phyloP scores from a whole-genome alignment of 64 coral and sea anemone genomes.

The Dendrophyllia cribrosa region DNA sequence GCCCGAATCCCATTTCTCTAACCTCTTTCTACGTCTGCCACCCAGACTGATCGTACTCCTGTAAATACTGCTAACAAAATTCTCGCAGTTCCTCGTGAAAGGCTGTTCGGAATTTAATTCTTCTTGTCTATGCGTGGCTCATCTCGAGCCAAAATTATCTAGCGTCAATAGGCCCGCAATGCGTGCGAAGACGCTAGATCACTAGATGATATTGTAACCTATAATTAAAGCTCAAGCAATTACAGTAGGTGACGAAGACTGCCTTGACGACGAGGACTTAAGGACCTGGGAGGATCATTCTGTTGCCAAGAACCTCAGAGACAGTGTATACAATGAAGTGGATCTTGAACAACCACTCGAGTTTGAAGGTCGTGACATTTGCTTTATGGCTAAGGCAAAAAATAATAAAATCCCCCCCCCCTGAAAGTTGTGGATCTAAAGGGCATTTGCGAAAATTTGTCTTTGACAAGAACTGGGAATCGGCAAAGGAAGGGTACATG shows the following conservation, averaged over 20 bases:
- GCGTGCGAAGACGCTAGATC: too few relatives aligned
- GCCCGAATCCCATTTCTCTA: too few relatives aligned
- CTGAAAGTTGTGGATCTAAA: constrained; percentile 41
- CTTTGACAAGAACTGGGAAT: background rate
- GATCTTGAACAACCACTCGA: constrained; percentile 17
- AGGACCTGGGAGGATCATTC: constrained; percentile 5
- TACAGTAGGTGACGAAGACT: background rate
- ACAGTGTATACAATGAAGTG: constrained; percentile 19
- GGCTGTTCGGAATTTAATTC: too few relatives aligned
- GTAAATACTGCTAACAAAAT: too few relatives aligned
- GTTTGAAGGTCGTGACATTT: constrained; percentile 26
- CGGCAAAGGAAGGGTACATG: background rate
- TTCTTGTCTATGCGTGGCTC: too few relatives aligned
- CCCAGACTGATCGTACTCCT: too few relatives aligned
- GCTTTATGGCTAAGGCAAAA: background rate
- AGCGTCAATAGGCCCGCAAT: too few relatives aligned
- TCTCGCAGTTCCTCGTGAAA: too few relatives aligned
- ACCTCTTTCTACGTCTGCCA: too few relatives aligned
- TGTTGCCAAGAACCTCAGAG: too few relatives aligned
- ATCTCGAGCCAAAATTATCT: too few relatives aligned
- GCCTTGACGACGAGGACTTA: constrained; percentile 23
- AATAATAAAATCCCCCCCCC: background rate
- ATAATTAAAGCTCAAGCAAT: background rate
- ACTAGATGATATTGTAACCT: too few relatives aligned
- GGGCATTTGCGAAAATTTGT: constrained; percentile 6